Evolutionary conservation across 2,888 invertebrate species (phyloP), one percentile per base, ranked within the genome.

Genomic region (Drosophila helvetica): DNA sequence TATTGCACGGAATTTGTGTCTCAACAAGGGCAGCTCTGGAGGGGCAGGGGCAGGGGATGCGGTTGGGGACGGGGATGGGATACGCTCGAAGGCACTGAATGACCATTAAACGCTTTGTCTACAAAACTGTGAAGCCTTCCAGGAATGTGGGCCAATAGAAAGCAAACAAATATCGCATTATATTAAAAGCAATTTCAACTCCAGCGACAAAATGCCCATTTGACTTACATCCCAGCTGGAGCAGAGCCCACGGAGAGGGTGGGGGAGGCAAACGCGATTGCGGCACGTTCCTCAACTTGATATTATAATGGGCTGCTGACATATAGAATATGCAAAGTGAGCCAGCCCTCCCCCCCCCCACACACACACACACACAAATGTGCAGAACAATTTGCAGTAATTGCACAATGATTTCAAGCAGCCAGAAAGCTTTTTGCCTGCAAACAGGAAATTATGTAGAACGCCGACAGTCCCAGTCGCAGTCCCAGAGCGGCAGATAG

Each of bases 171-270:
- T 80, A 82, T 82, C 80, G 75, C 80, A 77, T 82, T 82, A 80
- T 76, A 82, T 82, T 82, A 82, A 85, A 85, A 86, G 83, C 80
- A 77, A 86, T 86, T 85, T 74, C 61, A 82, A 75, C 83, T 82
- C 80, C 64, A 80, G 76, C 79, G 78, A 85, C 86, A 85, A 82
- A 78, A 33, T 80, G 76, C 48, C 73, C 73, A 69, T 57, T 71
- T 67, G 51, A 46, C 33, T 45, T 63, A 27, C 51, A n/a, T 3
- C 15, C 18, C 8, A 27, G 25, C 46, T 9, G 12, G 55, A 43
- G 46, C 4, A 17, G 25, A 27, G 52, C 15, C 33, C 17, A 19
- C 19, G 25, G 38, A 17, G 42, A 12, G 1, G 12, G 33, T 18
- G 30, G 38, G 46, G n/a, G 54, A 65, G 42, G 15, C 70, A 65